Evolutionary conservation across 2,797 vertebrate species (phyloP).

Genomic region (Anguilla marmorata): DNA sequence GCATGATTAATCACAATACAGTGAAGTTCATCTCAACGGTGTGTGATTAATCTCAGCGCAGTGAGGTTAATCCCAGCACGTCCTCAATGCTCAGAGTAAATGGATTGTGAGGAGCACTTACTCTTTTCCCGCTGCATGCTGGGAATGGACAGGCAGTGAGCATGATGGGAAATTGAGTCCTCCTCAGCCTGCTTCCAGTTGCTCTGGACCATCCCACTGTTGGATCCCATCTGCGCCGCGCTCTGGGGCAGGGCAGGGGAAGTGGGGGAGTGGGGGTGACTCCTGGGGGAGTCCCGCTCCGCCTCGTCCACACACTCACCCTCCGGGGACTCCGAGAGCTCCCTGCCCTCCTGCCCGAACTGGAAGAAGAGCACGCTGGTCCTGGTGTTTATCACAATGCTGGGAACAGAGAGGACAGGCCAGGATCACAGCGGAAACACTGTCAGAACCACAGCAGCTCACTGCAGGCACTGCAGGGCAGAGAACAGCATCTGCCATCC

Average conservation of each 20-base stretch:
- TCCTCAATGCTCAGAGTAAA: background rate
- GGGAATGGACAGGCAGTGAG: slow-evolving; percentile 31
- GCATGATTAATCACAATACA: background rate
- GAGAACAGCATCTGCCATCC: background rate
- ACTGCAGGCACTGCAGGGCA: background rate
- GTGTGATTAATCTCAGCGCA: background rate
- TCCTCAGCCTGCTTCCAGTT: slow-evolving; percentile 28
- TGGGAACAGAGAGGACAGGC: slow-evolving; percentile 45
- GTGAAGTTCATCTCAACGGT: background rate
- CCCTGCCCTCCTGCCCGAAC: slow-evolving; percentile 80
- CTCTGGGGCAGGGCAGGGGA: slow-evolving; percentile 23
- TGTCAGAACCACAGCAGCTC: background rate
- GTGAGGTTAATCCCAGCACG: background rate
- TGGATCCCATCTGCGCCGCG: slow-evolving; percentile 4
- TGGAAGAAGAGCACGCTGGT: slow-evolving; percentile 70
- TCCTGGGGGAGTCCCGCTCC: slow-evolving; percentile 35
- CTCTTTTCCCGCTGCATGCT: slow-evolving; percentile 45
- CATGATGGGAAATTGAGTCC: slow-evolving; percentile 33
- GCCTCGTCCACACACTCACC: background rate
- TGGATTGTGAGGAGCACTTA: slow-evolving; percentile 32
- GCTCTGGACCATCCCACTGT: slow-evolving; percentile 27
- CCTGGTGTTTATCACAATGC: slow-evolving; percentile 78
- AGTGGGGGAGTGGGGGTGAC: slow-evolving; percentile 19
- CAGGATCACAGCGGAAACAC: background rate
- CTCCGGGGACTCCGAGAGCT: slow-evolving; percentile 57